A percentile compares a stretch with the other conserved stretches of the same genome.
Conservation (phyloP, 92 coral and sea anemone genomes). For the Nematostella vectensis region DNA sequence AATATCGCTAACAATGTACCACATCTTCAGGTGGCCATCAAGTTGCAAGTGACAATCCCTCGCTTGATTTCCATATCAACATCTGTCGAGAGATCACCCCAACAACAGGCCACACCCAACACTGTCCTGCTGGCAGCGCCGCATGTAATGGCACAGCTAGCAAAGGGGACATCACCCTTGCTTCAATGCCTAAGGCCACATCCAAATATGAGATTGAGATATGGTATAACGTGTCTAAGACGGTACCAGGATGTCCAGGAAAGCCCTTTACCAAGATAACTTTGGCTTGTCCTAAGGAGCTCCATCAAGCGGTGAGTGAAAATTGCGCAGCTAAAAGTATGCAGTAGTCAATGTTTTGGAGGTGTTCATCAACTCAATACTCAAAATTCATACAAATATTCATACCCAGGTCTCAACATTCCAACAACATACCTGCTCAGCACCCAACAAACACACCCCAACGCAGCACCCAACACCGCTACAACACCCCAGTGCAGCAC, state of each 20-base stretch:
- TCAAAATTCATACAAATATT: too few species aligned
- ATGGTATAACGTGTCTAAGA: constrained; percentile 25
- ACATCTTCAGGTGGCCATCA: constrained; percentile 68
- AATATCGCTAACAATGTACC: not conserved
- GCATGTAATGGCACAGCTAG: constrained; percentile 31
- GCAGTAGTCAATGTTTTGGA: too few species aligned
- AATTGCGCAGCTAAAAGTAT: too few species aligned
- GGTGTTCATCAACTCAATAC: too few species aligned
- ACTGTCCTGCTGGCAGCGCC: constrained; percentile 38
- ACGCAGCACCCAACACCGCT: too few species aligned
- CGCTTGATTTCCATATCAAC: constrained; percentile 66
- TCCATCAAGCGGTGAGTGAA: constrained; percentile 39
- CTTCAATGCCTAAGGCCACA: not conserved
- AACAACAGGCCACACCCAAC: constrained; percentile 22
- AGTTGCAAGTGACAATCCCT: constrained; percentile 48
- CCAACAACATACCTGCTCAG: too few species aligned
- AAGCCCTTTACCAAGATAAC: constrained; percentile 52
- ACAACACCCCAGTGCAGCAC: too few species aligned
- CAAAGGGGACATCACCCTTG: constrained; percentile 27
- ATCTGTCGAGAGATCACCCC: constrained; percentile 86
- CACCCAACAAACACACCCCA: too few species aligned
- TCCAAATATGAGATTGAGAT: constrained; percentile 23
- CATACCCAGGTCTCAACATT: too few species aligned
- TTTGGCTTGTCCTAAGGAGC: constrained; percentile 59
- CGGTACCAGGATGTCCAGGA: constrained; percentile 12